Evolutionary conservation across 2,888 invertebrate species (phyloP).

Genomic region (Ornithoptera alexandrae): DNA sequence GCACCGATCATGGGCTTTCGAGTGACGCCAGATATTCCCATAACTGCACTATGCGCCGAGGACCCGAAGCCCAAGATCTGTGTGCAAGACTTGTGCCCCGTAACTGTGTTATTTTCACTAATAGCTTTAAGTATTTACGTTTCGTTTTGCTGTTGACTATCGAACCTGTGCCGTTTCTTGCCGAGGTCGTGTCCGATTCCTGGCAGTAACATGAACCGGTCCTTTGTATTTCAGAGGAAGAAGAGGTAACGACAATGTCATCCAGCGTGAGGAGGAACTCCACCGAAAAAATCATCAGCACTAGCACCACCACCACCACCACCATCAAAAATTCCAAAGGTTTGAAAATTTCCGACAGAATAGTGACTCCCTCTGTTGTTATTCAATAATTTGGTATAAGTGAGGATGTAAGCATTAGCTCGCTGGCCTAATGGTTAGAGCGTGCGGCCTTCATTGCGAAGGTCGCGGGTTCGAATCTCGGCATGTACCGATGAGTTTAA

Average conservation of each 20-base stretch:
- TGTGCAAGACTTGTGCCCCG: conserved; percentile 39
- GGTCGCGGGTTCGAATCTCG: too few relatives aligned
- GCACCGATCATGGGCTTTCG: conserved; percentile 18
- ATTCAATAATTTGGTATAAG: too few relatives aligned
- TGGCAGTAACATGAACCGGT: not conserved
- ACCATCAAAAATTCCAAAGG: conserved; percentile 82
- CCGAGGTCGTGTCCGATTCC: conserved; percentile 7
- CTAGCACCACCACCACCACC: conserved; percentile 52
- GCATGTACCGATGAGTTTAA: too few relatives aligned
- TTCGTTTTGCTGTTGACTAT: conserved; percentile 70
- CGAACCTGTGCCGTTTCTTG: conserved; percentile 51
- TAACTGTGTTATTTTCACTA: conserved; percentile 77
- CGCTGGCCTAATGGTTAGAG: too few relatives aligned
- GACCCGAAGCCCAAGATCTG: conserved; percentile 9
- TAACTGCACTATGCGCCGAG: not conserved
- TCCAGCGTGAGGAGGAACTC: conserved; percentile 74
- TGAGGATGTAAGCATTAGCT: too few relatives aligned
- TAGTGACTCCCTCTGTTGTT: too few relatives aligned
- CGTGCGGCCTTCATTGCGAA: too few relatives aligned
- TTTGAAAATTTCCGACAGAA: conserved; percentile 34
- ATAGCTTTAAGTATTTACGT: conserved; percentile 71
- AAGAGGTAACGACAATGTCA: conserved; percentile 71
- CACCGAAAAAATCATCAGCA: conserved; percentile 80
- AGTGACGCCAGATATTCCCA: not conserved
- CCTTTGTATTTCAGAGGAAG: conserved; percentile 62